These are phyloP conservation scores for Adineta ricciae DNA, from an alignment of 2,888 invertebrate species.

Conservation along the genomic window DNA sequence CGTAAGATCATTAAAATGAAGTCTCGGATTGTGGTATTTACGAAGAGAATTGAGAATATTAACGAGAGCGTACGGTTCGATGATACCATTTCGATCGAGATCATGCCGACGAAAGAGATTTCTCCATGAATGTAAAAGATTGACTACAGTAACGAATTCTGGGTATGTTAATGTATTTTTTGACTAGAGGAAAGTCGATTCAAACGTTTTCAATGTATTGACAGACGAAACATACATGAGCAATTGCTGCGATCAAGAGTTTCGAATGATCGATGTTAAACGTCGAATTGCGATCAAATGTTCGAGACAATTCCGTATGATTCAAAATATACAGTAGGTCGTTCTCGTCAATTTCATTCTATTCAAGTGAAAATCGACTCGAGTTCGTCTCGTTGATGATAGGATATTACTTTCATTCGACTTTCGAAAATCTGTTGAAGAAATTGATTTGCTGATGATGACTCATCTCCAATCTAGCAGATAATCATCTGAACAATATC, in stretches of 20 bases:
- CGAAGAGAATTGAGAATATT: conserved; percentile 7
- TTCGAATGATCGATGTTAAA: conserved; percentile 4
- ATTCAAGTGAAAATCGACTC: neutral
- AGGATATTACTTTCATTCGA: neutral
- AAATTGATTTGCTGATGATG: neutral
- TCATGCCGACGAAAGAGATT: conserved; percentile 15
- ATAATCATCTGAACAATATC: neutral
- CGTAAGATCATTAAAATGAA: no score
- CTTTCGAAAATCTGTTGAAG: neutral
- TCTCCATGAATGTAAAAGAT: conserved; percentile 2
- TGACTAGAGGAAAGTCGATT: neutral
- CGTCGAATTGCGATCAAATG: conserved; percentile 10
- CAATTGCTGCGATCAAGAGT: neutral
- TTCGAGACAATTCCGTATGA: neutral
- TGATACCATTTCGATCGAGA: conserved; percentile 15
- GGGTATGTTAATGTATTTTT: neutral
- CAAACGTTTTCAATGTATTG: neutral
- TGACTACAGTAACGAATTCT: neutral
- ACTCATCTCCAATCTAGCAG: neutral
- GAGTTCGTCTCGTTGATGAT: no score
- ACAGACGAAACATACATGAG: neutral
- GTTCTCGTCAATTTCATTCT: conserved; percentile 15
- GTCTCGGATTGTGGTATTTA: neutral
- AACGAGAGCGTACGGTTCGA: conserved; percentile 12
- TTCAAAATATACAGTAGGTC: neutral